Conservation (phyloP, 1,140 invertebrate species). For the Drosophila nigromelanica region DNA sequence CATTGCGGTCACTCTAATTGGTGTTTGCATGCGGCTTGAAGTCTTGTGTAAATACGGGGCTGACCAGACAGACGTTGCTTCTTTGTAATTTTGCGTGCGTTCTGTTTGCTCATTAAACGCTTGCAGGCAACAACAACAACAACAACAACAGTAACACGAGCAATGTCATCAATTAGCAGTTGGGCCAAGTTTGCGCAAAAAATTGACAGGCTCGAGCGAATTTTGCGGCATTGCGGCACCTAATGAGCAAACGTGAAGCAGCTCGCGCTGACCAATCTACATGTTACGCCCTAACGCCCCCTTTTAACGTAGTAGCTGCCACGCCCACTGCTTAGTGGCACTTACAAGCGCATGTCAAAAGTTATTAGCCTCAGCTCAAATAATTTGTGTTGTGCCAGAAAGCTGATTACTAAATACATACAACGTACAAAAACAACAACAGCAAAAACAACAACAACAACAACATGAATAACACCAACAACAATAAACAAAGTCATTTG, state of each 20-base stretch:
- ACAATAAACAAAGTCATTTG: conserved; percentile 79
- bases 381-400: conserved; percentile 63
- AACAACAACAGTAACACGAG: conserved; percentile 19
- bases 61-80: conserved; percentile 58
- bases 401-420: conserved; percentile 75
- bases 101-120: conserved; percentile 81
- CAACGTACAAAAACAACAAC: conserved; percentile 9
- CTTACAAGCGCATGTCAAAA: conserved; percentile 74
- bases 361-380: conserved; percentile 71
- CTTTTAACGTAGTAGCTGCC: background rate
- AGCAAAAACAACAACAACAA: no score
- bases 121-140: conserved; percentile 37
- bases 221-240: conserved; percentile 30
- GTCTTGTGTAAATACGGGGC: conserved; percentile 68
- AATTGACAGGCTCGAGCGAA: conserved; percentile 55
- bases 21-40: conserved; percentile 80
- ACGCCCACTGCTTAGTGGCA: conserved; percentile 47
- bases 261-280: conserved; percentile 20
- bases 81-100: conserved; percentile 80
- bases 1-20: conserved; percentile 79
- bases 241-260: conserved; percentile 66
- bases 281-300: conserved; percentile 17
- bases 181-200: conserved; percentile 72
- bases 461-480: conserved; percentile 9
- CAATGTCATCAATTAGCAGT: conserved; percentile 73